Evolutionary conservation across 2,797 vertebrate species (phyloP).

Genomic region (Chloroceryle inda): DNA sequence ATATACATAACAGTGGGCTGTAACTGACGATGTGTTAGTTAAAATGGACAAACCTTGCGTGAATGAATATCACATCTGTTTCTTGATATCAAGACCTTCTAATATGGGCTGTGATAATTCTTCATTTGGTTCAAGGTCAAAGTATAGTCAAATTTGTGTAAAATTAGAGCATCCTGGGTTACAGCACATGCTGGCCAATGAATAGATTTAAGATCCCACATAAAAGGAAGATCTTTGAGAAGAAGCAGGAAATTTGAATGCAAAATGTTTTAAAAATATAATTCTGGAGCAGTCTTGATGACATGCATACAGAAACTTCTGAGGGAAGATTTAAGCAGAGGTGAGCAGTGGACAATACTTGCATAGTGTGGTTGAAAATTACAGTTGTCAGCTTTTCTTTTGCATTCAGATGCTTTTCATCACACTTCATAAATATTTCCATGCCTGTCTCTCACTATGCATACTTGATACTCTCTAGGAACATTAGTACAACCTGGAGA

Average conservation of each 20-base stretch:
- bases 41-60: not conserved
- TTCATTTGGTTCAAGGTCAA: not conserved
- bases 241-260: not conserved
- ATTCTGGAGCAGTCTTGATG: not conserved
- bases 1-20: not conserved
- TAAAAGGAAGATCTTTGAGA: not conserved
- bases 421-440: not conserved
- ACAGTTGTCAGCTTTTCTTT: not conserved
- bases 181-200: accelerated
- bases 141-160: not conserved
- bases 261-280: not conserved
- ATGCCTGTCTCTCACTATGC: not conserved
- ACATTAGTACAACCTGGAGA: not conserved
- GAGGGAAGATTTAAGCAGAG: not conserved
- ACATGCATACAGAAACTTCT: not conserved
- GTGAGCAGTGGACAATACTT: not conserved
- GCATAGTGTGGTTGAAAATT: not conserved
- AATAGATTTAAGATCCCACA: not conserved
- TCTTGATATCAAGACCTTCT: not conserved
- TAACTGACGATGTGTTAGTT: not conserved
- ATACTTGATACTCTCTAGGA: not conserved
- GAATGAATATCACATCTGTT: not conserved
- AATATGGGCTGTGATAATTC: not conserved
- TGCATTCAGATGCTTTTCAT: not conserved
- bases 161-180: not conserved